Conservation (phyloP, 2,888 invertebrate genomes). For the Parnassius glacialis region DNA sequence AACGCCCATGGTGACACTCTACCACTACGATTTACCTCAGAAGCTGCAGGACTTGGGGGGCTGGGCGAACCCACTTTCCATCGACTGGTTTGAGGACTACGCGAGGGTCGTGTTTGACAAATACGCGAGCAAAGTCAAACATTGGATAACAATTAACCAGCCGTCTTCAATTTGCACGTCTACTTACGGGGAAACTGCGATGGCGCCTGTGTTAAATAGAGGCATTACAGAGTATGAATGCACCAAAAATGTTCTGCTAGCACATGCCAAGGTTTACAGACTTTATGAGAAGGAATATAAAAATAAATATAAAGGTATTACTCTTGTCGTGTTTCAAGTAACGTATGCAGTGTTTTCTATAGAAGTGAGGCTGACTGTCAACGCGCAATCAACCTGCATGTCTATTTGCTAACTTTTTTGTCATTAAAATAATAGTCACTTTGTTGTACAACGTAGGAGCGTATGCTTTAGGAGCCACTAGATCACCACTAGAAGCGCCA, state of each 20-base stretch:
- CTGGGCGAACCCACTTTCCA: conserved; percentile 51
- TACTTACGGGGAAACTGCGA: conserved; percentile 62
- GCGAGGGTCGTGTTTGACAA: conserved; percentile 61
- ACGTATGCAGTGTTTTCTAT: no score
- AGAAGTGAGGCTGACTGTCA: no score
- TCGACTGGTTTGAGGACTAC: conserved; percentile 73
- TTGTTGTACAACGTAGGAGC: no score
- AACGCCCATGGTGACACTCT: conserved; percentile 57
- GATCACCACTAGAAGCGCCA: no score
- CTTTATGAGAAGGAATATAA: conserved; percentile 63
- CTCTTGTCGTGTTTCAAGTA: not conserved
- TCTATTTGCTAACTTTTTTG: no score
- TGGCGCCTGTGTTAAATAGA: conserved; percentile 58
- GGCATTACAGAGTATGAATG: conserved; percentile 78
- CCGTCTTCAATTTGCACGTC: conserved; percentile 65
- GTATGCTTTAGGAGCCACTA: no score
- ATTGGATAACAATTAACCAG: conserved; percentile 84
- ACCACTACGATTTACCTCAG: conserved; percentile 64
- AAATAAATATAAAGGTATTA: conserved; percentile 50
- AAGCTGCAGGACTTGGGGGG: conserved; percentile 59
- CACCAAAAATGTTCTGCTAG: conserved; percentile 73
- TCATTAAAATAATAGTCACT: no score
- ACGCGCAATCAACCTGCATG: no score
- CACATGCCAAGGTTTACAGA: conserved; percentile 80
- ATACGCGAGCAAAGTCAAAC: conserved; percentile 73